Conservation (phyloP, 1,140 invertebrate species). For the Steinernema khuongi region DNA sequence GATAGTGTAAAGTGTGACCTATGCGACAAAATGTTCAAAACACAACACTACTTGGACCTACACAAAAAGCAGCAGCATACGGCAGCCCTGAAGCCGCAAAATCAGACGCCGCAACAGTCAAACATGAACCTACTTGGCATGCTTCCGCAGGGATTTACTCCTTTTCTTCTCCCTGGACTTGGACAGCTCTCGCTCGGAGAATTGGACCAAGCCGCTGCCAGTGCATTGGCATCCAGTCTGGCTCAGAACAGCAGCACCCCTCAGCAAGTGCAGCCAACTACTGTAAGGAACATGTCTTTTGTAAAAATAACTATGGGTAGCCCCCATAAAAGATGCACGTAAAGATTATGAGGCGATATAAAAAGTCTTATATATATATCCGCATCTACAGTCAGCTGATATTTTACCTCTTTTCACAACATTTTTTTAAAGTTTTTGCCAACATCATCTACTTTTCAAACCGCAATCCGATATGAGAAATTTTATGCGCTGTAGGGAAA, state of each 20-base stretch:
- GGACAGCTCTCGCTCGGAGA: constrained; percentile 12
- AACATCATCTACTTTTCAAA: no score
- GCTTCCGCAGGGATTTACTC: constrained; percentile 12
- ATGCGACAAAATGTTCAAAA: constrained; percentile 19
- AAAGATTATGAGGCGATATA: no score
- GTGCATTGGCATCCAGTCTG: constrained; percentile 13
- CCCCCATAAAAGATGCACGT: no score
- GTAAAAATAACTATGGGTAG: no score
- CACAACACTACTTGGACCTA: neutral
- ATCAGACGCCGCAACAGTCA: neutral
- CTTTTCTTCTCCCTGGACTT: constrained; percentile 11
- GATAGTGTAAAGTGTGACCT: constrained; percentile 3
- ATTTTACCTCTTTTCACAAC: no score
- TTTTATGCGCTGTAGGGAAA: no score
- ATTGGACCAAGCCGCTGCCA: constrained; percentile 21
- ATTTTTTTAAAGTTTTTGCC: neutral
- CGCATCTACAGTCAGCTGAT: no score
- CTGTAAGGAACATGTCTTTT: no score
- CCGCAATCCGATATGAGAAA: no score
- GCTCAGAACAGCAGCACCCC: neutral
- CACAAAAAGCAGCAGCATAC: constrained; percentile 21
- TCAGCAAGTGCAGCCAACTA: constrained; percentile 1
- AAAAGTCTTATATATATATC: no score
- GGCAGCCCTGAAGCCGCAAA: neutral
- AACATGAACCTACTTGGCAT: constrained; percentile 18